phyloP scores from a whole-genome alignment of 2,888 invertebrate species.

The Athalia circularis region DNA sequence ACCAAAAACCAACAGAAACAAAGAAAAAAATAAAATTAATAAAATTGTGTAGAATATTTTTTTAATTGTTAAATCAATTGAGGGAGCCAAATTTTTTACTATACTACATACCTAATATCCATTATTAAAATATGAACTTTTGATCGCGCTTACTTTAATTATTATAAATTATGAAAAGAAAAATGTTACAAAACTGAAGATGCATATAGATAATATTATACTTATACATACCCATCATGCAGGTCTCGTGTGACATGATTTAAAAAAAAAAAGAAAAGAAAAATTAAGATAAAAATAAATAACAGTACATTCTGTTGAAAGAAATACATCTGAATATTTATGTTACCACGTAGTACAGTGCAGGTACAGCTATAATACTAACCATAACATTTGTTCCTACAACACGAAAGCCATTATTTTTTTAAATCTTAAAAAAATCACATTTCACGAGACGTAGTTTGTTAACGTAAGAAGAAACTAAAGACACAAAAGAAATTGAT shows the following conservation, averaged over 20 bases:
- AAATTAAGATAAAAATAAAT: too few relatives aligned
- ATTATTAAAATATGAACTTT: slow-evolving; percentile 40
- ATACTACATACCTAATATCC: not conserved
- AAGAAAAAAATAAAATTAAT: not conserved
- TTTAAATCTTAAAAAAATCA: slow-evolving; percentile 37
- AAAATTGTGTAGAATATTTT: slow-evolving; percentile 32
- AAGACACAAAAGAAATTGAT: slow-evolving; percentile 2
- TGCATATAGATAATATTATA: slow-evolving; percentile 14
- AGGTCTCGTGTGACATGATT: slow-evolving; percentile 39
- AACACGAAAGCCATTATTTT: slow-evolving; percentile 35
- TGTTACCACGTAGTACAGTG: not conserved
- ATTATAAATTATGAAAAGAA: not conserved
- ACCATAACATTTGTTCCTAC: slow-evolving; percentile 39
- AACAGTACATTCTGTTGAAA: slow-evolving; percentile 13
- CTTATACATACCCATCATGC: not conserved
- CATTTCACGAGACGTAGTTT: slow-evolving; percentile 38
- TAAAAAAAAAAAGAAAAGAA: not conserved
- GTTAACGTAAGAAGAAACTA: not conserved
- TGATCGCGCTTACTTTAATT: slow-evolving; percentile 33
- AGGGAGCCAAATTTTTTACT: slow-evolving; percentile 35
- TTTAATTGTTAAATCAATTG: slow-evolving; percentile 19
- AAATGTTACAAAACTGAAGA: slow-evolving; percentile 26
- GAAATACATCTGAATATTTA: slow-evolving; percentile 9
- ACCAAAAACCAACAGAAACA: slow-evolving; percentile 6
- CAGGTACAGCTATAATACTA: slow-evolving; percentile 18